A percentile compares a stretch with the other conserved stretches of the same genome.
phyloP scores from a whole-genome alignment of 2,888 invertebrate species.

The Mystacides longicornis region DNA sequence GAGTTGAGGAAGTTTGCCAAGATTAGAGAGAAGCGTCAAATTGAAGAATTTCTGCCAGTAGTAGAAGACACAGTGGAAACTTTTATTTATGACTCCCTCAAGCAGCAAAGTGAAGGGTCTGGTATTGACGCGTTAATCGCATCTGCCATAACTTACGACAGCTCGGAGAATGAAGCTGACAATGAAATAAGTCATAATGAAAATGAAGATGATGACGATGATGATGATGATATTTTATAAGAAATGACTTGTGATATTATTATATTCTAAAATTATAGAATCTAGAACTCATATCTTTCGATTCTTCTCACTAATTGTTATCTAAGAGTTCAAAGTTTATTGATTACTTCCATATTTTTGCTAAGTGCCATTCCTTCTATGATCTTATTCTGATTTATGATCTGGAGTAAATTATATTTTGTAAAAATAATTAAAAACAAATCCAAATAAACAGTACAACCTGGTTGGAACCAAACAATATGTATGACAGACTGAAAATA shows the following conservation, averaged over 20 bases:
- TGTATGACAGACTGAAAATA: too few species aligned
- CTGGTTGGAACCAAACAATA: too few species aligned
- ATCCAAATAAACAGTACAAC: too few species aligned
- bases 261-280: too few species aligned
- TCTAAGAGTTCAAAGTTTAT: too few species aligned
- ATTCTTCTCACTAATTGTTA: too few species aligned
- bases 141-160: slow-evolving; percentile 38
- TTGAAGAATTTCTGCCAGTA: slow-evolving; percentile 41
- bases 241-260: slow-evolving; percentile 20
- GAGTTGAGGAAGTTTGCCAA: slow-evolving; percentile 19
- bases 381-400: too few species aligned
- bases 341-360: too few species aligned
- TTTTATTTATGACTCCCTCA: slow-evolving; percentile 39
- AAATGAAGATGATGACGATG: slow-evolving; percentile 28
- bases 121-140: slow-evolving; percentile 40
- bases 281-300: too few species aligned
- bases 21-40: slow-evolving; percentile 32
- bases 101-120: slow-evolving; percentile 39
- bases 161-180: slow-evolving; percentile 30
- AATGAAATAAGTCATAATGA: slow-evolving; percentile 32
- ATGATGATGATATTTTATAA: slow-evolving; percentile 11
- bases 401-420: too few species aligned
- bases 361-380: too few species aligned
- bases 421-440: too few species aligned
- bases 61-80: slow-evolving; percentile 43